Evolutionary conservation across 1,140 invertebrate species (phyloP), one percentile per base, ranked within the genome.

Genomic region (Macrotrachela quadricornifera): DNA sequence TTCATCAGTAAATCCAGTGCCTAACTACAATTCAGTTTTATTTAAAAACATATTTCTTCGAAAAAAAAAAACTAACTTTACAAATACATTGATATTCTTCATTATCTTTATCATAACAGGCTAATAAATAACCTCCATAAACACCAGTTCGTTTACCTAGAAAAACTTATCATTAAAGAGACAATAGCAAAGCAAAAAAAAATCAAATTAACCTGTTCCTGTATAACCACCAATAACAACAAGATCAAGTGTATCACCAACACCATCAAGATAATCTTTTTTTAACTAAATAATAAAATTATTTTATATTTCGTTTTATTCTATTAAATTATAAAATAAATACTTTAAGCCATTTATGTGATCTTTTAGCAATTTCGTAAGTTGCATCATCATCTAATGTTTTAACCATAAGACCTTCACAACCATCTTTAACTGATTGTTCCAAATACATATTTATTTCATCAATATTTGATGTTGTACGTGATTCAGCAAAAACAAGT

Each of bases 401-500:
- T 73, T 99, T 99, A 1, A 99, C 84, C 92, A 99, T 99, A 10
- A 99, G 72, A 12, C 94, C 92, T 74, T 99, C 94, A 69, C 92
- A 97, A 38, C 83, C 80, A 80, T 59, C 12, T 54, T 46, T 15
- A 43, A 96, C 79, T n/a, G 88, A 85, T 64, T 91, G 85, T 30
- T 96, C 88, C 16, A 97, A 71, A 67, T 95, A 91, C 62, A 81
- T 79, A 69, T 87, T 80, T 47, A 99, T 84, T 64, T 91, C 84
- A 64, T 99, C 92, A 59, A 82, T 81, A 48, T 78, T 80, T 38
- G 74, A 79, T 1, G 85, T 84, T 21, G 67, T 64, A 54, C 83
- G 71, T 51, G 75, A 78, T 15, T 76, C 82, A 0, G 90, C 91
- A 71, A 92, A 91, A 56, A 78, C 71, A 78, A 94, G 94, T 63